Base-by-base conservation (phyloP, 2,888 invertebrate species). In the Pammene aurita region DNA sequence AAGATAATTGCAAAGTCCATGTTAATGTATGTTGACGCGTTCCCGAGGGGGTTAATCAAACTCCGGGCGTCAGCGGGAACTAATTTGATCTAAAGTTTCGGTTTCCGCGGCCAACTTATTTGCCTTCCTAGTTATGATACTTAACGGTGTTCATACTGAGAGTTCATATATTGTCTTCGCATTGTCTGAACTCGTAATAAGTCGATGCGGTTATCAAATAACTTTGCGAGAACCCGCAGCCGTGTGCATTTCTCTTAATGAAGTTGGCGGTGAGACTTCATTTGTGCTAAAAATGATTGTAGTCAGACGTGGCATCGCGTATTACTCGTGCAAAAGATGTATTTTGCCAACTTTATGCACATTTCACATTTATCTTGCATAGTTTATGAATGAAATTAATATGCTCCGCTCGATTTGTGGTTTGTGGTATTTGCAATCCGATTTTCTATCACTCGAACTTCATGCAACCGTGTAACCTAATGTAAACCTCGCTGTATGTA, bases 51-150 rank as follows among this genome's bases (percentile, higher is more conserved):
- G 84, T 83, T 89, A 87, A 90, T 90, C 89, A 88, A 86, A 89
- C 78, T 80, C 76, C 76, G 79, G 79, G 79, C 84, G 85, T 83
- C 87, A 86, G 84, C 84, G 78, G 74, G 77, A 87, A 87, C 89
- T 89, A 89, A 90, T 89, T 89, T 83, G 83, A 89, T 87, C 79
- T 78, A 80, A 90, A 91, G 83, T 90, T 88, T 78, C 79, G 80
- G 79, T 78, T 80, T 79, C 78, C 81, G 78, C 78, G 80, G 80
- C 78, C 80, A 84, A 86, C 76, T 86, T 88, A 88, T 88, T 88
- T 86, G 84, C 82, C 80, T 79, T 80, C 77, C 81, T 78, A 83
- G 88, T 90, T 87, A 86, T 82, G 81, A 86, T 81, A 80, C 81
- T 80, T 87, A 87, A 84, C 79, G 34, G 57, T 63, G 57, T 64